These are phyloP conservation scores for Progne subis DNA, from an alignment of 2,113 vertebrate species.

Conservation along the genomic window DNA sequence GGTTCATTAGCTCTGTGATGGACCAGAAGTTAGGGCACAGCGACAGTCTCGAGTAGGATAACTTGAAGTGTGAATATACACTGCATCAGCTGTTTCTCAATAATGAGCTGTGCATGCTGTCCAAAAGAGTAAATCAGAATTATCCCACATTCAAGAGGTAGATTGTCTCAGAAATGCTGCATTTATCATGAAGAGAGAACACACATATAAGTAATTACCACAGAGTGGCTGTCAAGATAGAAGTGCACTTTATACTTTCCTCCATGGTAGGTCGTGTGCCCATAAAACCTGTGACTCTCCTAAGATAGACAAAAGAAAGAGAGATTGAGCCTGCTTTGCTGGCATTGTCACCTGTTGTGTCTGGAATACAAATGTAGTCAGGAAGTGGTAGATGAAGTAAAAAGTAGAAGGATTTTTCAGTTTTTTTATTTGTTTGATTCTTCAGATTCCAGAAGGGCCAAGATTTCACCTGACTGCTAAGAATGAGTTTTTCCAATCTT, in stretches of 20 bases:
- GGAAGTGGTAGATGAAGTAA: neutral
- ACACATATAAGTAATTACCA: neutral
- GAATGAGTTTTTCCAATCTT: neutral
- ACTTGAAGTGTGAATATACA: neutral
- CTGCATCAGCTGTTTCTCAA: neutral
- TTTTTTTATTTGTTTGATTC: neutral
- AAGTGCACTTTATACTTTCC: neutral
- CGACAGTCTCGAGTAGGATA: rapidly evolving
- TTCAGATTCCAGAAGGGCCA: neutral
- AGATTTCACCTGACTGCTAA: neutral
- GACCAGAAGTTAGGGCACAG: neutral
- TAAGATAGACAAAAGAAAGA: neutral
- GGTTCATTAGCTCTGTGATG: neutral
- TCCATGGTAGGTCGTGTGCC: neutral
- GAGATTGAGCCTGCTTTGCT: neutral
- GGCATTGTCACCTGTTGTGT: neutral
- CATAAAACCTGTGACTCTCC: neutral
- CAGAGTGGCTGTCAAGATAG: neutral
- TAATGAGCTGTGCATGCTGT: neutral
- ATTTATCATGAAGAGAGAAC: neutral
- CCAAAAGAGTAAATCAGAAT: neutral
- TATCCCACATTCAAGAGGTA: neutral
- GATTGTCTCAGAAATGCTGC: neutral
- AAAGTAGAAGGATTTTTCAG: neutral
- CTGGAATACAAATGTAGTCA: neutral